Evolutionary conservation across 2,113 vertebrate genomes (phyloP), one percentile per base, ranked within the genome.

Genomic region (Bostrychus sinensis): DNA sequence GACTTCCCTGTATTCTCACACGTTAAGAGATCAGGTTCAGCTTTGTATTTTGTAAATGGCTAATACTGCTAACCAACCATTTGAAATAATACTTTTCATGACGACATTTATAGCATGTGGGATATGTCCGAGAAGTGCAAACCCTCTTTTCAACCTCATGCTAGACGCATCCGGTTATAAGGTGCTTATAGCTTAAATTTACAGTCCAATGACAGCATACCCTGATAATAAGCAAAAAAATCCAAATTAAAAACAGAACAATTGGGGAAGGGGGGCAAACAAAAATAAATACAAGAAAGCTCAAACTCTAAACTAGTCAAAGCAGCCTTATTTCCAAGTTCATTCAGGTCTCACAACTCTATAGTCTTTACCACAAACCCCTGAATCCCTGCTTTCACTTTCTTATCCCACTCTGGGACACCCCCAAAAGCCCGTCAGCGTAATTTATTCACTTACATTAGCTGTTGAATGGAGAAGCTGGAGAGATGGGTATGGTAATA

Each of bases 401-500:
- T 75, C 62, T 48, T 53, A 63, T 51, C 72, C 72, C 70, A 72
- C 77, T 78, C 64, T 68, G 70, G 54, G 83, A 80, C 89, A 89
- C 87, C 89, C 89, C 88, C 75, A 83, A 78, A 81, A 89, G 86
- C 86, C 86, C 86, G 8, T 79, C 70, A 84, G 88, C 60, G 75
- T 88, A 89, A 88, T 86, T 91, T 89, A 89, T 92, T 91, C 88
- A 91, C 89, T 92, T 92, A 92, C 92, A 92, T 91, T 92, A 92
- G 92, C 92, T 88, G 91, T 89, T 92, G 87, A 92, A 91, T 92
- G 89, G 91, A 92, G 88, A 92, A 93, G 92, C 91, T 86, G 87
- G 90, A 92, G 90, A 85, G 88, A 90, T 91, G 87, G 90, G 90
- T 86, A 91, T 92, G 91, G 90, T 87, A 86, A 88, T 92, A 92